Percentiles rank a stretch among this genome's conserved stretches.
Evolutionary conservation across 1,140 invertebrate species (phyloP).

Genomic region (Aphaenogaster ashmeadi): DNA sequence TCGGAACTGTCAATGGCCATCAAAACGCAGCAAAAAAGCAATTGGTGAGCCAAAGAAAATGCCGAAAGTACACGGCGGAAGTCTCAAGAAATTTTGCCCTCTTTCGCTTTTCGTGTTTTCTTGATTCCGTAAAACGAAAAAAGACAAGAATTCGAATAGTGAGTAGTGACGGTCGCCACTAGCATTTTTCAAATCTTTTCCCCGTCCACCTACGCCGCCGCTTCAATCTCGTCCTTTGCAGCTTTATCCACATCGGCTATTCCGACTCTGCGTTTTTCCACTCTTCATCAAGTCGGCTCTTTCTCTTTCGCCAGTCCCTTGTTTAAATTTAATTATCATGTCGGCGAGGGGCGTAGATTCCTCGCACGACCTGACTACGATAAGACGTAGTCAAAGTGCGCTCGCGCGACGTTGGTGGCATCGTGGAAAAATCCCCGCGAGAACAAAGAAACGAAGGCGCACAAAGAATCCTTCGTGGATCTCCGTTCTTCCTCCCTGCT

Average conservation of each 20-base stretch:
- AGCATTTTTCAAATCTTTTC: constrained; percentile 43
- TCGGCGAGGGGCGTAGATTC: background rate
- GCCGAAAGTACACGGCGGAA: background rate
- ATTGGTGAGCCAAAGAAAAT: background rate
- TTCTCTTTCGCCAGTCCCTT: constrained; percentile 39
- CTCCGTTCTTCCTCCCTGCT: background rate
- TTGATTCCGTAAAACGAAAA: constrained; percentile 21
- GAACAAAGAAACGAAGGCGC: constrained; percentile 50
- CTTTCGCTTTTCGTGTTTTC: background rate
- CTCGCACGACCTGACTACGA: constrained; percentile 2
- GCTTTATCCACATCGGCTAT: constrained; percentile 30
- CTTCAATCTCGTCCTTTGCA: constrained; percentile 12
- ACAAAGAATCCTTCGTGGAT: constrained; percentile 49
- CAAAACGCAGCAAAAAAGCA: background rate
- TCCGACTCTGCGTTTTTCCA: constrained; percentile 19
- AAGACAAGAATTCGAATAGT: background rate
- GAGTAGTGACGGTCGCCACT: background rate
- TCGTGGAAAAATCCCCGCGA: constrained; percentile 36
- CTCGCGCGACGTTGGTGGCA: background rate
- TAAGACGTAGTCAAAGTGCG: constrained; percentile 33
- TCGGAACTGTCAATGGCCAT: background rate
- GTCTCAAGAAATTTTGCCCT: background rate
- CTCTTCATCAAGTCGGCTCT: constrained; percentile 20
- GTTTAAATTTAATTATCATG: constrained; percentile 56
- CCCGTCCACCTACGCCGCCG: background rate